These are phyloP conservation scores for Morone chrysops DNA, from an alignment of 2,113 vertebrate species.

Conservation along the genomic window DNA sequence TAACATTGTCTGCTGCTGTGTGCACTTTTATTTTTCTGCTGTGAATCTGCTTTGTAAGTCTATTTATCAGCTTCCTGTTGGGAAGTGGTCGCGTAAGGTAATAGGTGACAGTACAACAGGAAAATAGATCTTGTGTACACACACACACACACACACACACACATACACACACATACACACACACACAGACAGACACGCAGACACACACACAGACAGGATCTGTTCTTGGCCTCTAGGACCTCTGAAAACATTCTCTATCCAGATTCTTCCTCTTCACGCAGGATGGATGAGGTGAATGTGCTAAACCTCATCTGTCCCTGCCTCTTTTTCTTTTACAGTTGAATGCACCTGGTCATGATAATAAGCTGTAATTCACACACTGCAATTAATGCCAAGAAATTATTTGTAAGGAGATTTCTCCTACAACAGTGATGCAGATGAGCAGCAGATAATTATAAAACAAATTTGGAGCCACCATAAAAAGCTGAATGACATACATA, in stretches of 20 bases:
- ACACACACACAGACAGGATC: background rate
- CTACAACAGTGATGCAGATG: background rate
- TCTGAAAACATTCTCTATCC: constrained; percentile 11
- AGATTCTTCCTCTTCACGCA: background rate
- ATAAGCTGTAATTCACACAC: background rate
- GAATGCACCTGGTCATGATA: background rate
- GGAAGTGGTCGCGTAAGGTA: constrained; percentile 28
- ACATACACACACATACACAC: constrained; percentile 1
- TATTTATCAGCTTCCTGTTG: constrained; percentile 33
- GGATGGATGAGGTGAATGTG: too few relatives aligned
- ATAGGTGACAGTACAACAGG: constrained; percentile 9
- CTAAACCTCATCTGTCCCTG: too few relatives aligned
- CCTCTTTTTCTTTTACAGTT: background rate
- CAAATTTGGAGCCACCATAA: background rate
- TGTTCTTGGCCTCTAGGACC: background rate
- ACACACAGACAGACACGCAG: background rate
- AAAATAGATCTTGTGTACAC: constrained; percentile 10
- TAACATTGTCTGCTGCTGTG: constrained; percentile 3
- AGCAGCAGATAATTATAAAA: background rate
- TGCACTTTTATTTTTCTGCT: constrained; percentile 2
- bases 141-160: background rate
- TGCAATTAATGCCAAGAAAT: background rate
- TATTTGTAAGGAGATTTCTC: background rate
- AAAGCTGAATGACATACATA: background rate
- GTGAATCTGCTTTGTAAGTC: background rate